Percentiles rank a stretch among this genome's conserved stretches.
These are phyloP conservation scores for Mastomys natalensis DNA, from an alignment of 2,113 vertebrate genomes.

Conservation along the genomic window DNA sequence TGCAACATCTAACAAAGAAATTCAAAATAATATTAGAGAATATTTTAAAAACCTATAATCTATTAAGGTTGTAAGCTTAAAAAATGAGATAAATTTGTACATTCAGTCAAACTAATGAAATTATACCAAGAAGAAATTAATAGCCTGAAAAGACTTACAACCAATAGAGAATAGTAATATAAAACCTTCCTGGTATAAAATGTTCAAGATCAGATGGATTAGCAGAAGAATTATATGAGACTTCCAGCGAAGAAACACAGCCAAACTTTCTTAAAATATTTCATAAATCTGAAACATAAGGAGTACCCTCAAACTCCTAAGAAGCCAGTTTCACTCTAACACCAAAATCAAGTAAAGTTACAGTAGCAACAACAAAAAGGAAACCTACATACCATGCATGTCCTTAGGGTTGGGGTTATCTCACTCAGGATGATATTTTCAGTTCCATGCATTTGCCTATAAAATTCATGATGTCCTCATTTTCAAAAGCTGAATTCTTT, in stretches of 20 bases:
- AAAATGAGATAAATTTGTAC: background rate
- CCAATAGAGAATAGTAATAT: background rate
- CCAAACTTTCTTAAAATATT: background rate
- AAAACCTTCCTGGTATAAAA: background rate
- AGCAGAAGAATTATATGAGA: background rate
- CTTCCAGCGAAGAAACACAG: background rate
- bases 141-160: background rate
- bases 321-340: background rate
- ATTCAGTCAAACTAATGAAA: background rate
- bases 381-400: background rate
- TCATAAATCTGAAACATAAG: background rate
- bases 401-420: too few relatives aligned
- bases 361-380: background rate
- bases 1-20: background rate
- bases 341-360: background rate
- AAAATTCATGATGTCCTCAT: too few relatives aligned
- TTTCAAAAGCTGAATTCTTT: too few relatives aligned
- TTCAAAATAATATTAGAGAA: background rate
- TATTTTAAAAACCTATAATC: background rate
- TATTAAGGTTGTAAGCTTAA: background rate
- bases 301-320: background rate
- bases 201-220: background rate
- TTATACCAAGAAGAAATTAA: background rate
- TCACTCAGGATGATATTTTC: too few relatives aligned
- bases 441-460: too few relatives aligned